Evolutionary conservation across 2,797 vertebrate species (phyloP).

Genomic region (Acanthopagrus latus): DNA sequence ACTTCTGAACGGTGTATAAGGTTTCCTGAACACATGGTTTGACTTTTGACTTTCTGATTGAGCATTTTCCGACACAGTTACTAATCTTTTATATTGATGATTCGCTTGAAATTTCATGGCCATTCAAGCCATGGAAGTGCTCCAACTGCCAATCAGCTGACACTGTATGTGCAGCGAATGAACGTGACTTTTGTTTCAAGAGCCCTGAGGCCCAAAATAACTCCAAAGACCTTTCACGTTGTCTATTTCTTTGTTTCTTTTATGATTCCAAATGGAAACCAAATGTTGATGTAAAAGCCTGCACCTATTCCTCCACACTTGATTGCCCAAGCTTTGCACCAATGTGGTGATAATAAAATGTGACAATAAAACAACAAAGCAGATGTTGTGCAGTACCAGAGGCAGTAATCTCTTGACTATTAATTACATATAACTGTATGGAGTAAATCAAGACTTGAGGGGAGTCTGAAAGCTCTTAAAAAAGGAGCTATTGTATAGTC

Average conservation of each 20-base stretch:
- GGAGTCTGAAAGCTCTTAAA: conserved; percentile 57
- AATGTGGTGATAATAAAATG: conserved; percentile 54
- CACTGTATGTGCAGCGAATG: not conserved
- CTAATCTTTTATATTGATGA: not conserved
- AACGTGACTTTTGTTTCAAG: conserved; percentile 24
- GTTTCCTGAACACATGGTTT: not conserved
- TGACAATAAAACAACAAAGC: conserved; percentile 63
- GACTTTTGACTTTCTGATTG: conserved; percentile 6
- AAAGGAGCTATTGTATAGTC: conserved; percentile 60
- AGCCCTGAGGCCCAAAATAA: not conserved
- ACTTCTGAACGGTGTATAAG: not conserved
- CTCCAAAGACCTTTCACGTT: conserved; percentile 24
- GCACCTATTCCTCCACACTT: conserved; percentile 19
- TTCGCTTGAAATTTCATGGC: not conserved
- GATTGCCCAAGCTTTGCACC: conserved; percentile 30
- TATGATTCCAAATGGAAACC: conserved; percentile 55
- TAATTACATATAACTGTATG: conserved; percentile 56
- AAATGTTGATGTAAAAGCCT: conserved; percentile 45
- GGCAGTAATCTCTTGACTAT: conserved; percentile 41
- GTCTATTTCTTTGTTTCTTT: conserved; percentile 3
- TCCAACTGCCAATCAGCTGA: conserved; percentile 26
- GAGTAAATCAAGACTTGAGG: conserved; percentile 55
- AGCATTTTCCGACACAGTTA: conserved; percentile 3
- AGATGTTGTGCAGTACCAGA: conserved; percentile 52
- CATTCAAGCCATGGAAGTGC: not conserved